Evolutionary conservation across 2,797 vertebrate species (phyloP).

Genomic region (Lophius americanus): DNA sequence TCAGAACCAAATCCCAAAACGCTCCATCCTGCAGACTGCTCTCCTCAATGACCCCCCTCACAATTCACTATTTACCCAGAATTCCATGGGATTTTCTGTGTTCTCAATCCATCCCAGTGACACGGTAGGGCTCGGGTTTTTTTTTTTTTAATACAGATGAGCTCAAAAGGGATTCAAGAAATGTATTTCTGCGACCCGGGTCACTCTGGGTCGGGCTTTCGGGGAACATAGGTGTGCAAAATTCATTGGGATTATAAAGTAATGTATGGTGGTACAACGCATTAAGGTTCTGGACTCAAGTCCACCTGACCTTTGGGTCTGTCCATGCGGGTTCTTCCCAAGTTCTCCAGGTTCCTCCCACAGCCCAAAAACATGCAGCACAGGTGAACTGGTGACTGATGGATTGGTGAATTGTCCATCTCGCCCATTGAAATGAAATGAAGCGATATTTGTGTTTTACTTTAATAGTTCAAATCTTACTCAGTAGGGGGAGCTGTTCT

Average conservation of each 20-base stretch:
- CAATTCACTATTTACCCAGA: constrained; percentile 58
- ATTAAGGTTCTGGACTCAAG: too few species aligned
- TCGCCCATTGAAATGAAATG: too few species aligned
- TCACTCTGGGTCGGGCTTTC: constrained; percentile 34
- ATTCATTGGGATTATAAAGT: not conserved
- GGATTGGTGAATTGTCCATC: too few species aligned
- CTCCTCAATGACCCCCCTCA: constrained; percentile 58
- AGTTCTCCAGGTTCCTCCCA: too few species aligned
- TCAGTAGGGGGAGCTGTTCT: too few species aligned
- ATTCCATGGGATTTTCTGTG: constrained; percentile 42
- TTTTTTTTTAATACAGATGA: constrained; percentile 46
- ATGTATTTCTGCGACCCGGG: constrained; percentile 18
- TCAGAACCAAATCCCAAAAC: constrained; percentile 71
- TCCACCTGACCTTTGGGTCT: too few species aligned
- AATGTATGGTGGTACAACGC: too few species aligned
- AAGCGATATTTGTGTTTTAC: too few species aligned
- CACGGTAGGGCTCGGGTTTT: constrained; percentile 34
- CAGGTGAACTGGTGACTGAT: too few species aligned
- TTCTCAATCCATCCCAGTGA: constrained; percentile 43
- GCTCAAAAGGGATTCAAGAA: constrained; percentile 28
- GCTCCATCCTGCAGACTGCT: constrained; percentile 59
- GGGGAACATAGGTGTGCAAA: constrained; percentile 5
- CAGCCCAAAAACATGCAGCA: too few species aligned
- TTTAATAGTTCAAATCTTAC: too few species aligned
- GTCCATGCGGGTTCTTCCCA: too few species aligned